A percentile compares a stretch with the other conserved stretches of the same genome.
Conservation (phyloP, 2,797 vertebrate species). For the Alfaro cultratus region DNA sequence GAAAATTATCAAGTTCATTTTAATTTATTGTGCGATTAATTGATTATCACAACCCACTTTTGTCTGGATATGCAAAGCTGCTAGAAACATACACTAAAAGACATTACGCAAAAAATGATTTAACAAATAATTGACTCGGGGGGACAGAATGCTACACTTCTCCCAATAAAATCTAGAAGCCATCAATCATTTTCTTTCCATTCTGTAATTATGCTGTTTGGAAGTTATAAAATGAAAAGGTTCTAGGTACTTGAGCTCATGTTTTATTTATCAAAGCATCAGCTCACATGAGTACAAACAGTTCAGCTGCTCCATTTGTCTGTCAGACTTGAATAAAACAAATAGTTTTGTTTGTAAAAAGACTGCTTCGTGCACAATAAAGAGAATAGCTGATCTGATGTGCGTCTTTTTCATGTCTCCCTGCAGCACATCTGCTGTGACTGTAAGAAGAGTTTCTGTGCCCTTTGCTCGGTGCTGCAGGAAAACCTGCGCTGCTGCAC, state of each 20-base stretch:
- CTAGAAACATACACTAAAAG: neutral
- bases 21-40: too few relatives aligned
- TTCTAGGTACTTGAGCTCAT: neutral
- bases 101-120: neutral
- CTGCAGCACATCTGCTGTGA: slow-evolving; percentile 93
- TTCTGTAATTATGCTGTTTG: too few relatives aligned
- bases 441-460: slow-evolving; percentile 97
- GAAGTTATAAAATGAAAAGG: neutral
- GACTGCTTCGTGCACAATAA: slow-evolving; percentile 14
- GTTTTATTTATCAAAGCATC: slow-evolving; percentile 3
- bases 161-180: neutral
- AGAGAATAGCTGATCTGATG: slow-evolving; percentile 17
- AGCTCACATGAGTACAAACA: neutral
- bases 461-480: slow-evolving; percentile 90
- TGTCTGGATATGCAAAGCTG: neutral
- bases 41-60: neutral
- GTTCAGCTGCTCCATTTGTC: slow-evolving; percentile 32
- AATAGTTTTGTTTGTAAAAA: neutral
- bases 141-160: neutral
- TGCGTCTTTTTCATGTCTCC: neutral
- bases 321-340: slow-evolving; percentile 1
- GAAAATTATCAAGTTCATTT: too few relatives aligned
- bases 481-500: slow-evolving; percentile 91
- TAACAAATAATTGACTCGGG: neutral
- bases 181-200: neutral